Base-by-base conservation (phyloP, 2,797 vertebrate genomes). In the Novumbra hubbsi region DNA sequence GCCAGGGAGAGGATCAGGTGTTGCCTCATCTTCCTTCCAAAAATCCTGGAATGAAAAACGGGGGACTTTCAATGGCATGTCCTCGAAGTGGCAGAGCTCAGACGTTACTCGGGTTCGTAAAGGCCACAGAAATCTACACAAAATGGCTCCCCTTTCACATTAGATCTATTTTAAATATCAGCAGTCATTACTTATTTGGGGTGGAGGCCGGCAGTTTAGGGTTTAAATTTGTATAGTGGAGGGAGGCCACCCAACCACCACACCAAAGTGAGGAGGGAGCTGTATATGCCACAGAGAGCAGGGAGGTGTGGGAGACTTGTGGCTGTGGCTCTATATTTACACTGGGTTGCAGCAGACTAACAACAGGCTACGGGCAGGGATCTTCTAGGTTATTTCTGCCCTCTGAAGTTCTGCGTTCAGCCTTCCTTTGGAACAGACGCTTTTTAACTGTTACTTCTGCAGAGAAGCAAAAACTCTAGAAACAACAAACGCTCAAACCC, bases 171-270 rank as follows among this genome's bases (percentile, higher is more conserved):
- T 92, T 87, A 86, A 86, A 86, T 75, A 73, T 70, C 80, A 83
- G 80, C 75, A 87, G 83, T 82, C 88, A 90, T 90, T 91, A 93
- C 91, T 93, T 93, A 93, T 89, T 91, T 80, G 85, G 92, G 93
- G 92, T 92, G 93, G 91, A 91, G 93, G 82, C 90, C 78, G 84
- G 70, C 65, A 87, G 83, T 89, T 90, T 87, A 82, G 84, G 89
- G 88, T 93, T 94, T 91, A 94, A 93, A 93, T 94, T 95, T 93
- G 82, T 83, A 78, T 85, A 86, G 85, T 64, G 78, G 79, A 88
- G 83, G 84, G 86, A 91, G 86, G 89, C 91, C 90, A 90, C 87
- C 89, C 87, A 83, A 85, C 85, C 81, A 90, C 92, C 93, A 92
- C 92, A 93, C 88, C 87, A 93, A 92, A 93, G 89, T 72, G 72